phyloP scores from a whole-genome alignment of 2,797 vertebrate genomes.

The Esox lucius region DNA sequence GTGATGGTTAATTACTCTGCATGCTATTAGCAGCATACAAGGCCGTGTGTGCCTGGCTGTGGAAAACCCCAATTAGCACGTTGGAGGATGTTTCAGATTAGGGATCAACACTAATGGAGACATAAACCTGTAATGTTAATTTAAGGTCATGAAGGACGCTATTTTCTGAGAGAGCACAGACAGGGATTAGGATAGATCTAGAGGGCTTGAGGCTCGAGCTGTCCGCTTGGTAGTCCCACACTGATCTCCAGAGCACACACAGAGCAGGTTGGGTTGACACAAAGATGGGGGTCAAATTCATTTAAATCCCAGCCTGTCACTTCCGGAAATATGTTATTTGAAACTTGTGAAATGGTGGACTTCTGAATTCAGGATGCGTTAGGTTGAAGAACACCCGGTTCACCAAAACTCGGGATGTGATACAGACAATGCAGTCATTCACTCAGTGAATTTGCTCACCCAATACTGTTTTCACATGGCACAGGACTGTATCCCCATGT shows the following conservation, averaged over 20 bases:
- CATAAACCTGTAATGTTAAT: slow-evolving; percentile 66
- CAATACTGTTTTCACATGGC: background rate
- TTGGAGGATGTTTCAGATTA: slow-evolving; percentile 64
- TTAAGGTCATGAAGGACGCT: slow-evolving; percentile 57
- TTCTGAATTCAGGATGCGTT: no score
- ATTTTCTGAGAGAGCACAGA: slow-evolving; percentile 44
- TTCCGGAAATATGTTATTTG: background rate
- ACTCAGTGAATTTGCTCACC: background rate
- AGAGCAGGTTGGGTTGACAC: background rate
- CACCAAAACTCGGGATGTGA: background rate
- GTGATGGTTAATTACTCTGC: background rate
- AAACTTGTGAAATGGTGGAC: background rate
- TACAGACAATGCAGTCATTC: background rate
- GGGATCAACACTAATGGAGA: slow-evolving; percentile 51
- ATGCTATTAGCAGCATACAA: slow-evolving; percentile 9
- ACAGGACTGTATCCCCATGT: background rate
- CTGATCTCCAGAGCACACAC: background rate
- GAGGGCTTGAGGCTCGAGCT: slow-evolving; percentile 9
- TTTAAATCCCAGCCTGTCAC: background rate
- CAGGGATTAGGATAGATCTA: slow-evolving; percentile 46
- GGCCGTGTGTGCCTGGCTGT: slow-evolving; percentile 28
- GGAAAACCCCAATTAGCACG: slow-evolving; percentile 65
- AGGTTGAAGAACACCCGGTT: background rate
- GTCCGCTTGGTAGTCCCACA: slow-evolving; percentile 9
- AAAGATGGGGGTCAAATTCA: background rate